phyloP scores from a whole-genome alignment of 2,888 invertebrate species.

The Stratiomys singularior region DNA sequence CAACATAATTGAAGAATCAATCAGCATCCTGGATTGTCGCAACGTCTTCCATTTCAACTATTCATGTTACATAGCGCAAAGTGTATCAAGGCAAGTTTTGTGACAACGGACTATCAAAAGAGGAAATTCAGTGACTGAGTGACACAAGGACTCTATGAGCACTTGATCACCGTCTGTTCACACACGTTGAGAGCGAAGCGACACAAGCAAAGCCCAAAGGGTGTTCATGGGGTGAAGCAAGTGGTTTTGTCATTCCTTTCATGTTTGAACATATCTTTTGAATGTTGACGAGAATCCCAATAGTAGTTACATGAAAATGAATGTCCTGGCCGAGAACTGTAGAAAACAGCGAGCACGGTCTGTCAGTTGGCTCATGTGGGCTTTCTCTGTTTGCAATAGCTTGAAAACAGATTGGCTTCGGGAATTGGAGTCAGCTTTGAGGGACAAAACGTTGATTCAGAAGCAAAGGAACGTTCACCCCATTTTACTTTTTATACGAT shows the following conservation, averaged over 20 bases:
- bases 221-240: conserved; percentile 52
- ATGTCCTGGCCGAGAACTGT: background rate
- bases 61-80: too few relatives aligned
- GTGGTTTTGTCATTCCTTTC: conserved; percentile 56
- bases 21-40: background rate
- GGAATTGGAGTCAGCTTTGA: conserved; percentile 41
- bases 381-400: background rate
- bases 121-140: conserved; percentile 49
- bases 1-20: conserved; percentile 17
- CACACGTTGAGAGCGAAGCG: too few relatives aligned
- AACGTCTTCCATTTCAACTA: conserved; percentile 9
- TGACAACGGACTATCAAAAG: conserved; percentile 49
- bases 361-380: conserved; percentile 22
- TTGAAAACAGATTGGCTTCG: conserved; percentile 26
- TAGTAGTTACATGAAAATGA: conserved; percentile 1
- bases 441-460: conserved; percentile 44
- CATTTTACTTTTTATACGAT: conserved; percentile 3
- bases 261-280: conserved; percentile 48
- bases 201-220: background rate
- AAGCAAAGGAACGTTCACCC: conserved; percentile 46
- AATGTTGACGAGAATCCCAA: conserved; percentile 14
- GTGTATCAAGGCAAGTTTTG: conserved; percentile 48
- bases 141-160: conserved; percentile 49
- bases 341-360: background rate
- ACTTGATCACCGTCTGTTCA: conserved; percentile 53